Evolutionary conservation across 2,113 vertebrate genomes (phyloP), one percentile per base, ranked within the genome.

Genomic region (Sturnus vulgaris): DNA sequence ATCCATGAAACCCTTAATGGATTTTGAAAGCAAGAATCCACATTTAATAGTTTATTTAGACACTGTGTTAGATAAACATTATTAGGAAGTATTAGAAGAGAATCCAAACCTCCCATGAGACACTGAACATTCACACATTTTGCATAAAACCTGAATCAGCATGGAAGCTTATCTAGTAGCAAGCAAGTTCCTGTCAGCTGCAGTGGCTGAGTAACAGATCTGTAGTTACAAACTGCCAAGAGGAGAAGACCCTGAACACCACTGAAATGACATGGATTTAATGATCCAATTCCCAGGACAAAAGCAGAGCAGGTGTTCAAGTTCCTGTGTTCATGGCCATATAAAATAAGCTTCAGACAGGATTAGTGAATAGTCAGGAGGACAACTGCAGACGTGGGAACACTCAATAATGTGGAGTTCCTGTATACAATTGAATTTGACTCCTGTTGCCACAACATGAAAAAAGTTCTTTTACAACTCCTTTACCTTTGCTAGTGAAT

Each of bases 21-120:
- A 42, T 76, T 86, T 56, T 57, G 75, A 96, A 89, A 86, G 71
- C 63, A 86, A 71, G 49, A 89, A 88, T 87, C 70, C 83, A 55
- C 46, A 63, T 77, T 90, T 93, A 95, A 85, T 80, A 80, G 82
- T 82, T 91, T 94, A 92, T 90, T 95, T 85, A 94, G 87, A 80
- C 78, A 77, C 35, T 55, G 53, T 65, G 57, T 91, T 94, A 90
- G 73, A 80, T 73, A 73, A 95, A 82, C 85, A 81, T 47, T 78
- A 94, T 73, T 80, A 93, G 42, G 39, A 91, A 66, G 63, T 56
- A 93, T 92, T 94, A 96, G 50, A 86, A 82, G 55, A 70, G 52
- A 90, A 90, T 93, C 75, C 64, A 81, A 66, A 73, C 49, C 71
- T 86, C 94, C 88, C 93, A 71, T 5, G 76, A 93, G 92, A 89